A percentile compares a stretch with the other conserved stretches of the same genome.
These are phyloP conservation scores for Rhinatrema bivittatum DNA, from an alignment of 2,797 vertebrate species.

Conservation along the genomic window DNA sequence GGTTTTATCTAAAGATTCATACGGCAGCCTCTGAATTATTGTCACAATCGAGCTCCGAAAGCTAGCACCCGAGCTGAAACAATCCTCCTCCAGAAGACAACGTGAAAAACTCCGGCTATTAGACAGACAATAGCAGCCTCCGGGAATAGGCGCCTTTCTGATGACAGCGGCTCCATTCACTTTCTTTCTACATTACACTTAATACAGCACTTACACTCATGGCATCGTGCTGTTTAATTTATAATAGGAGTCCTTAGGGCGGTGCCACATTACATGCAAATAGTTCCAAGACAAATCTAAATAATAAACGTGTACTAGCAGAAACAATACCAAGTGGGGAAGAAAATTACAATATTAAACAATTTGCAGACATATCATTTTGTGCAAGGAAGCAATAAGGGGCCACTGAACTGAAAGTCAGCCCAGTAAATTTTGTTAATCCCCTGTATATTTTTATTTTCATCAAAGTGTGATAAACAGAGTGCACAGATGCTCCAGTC, in stretches of 20 bases:
- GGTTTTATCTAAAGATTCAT: too few relatives aligned
- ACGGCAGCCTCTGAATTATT: too few relatives aligned
- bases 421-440: too few relatives aligned
- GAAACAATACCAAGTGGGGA: conserved; percentile 14
- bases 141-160: conserved; percentile 18
- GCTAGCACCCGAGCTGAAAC: not conserved
- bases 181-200: not conserved
- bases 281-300: conserved; percentile 14
- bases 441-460: too few relatives aligned
- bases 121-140: conserved; percentile 17
- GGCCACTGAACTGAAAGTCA: too few relatives aligned
- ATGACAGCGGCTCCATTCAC: conserved; percentile 14
- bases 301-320: conserved; percentile 11
- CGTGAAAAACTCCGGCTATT: not conserved
- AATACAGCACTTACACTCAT: conserved; percentile 16
- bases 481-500: too few relatives aligned
- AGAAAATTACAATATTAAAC: conserved; percentile 11
- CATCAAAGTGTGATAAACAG: too few relatives aligned
- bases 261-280: conserved; percentile 4
- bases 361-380: too few relatives aligned
- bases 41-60: too few relatives aligned
- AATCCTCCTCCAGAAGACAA: not conserved
- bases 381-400: too few relatives aligned
- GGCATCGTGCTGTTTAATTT: conserved; percentile 28
- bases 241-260: conserved; percentile 28